phyloP scores from a whole-genome alignment of 2,797 vertebrate genomes.

The Vireo griseus region DNA sequence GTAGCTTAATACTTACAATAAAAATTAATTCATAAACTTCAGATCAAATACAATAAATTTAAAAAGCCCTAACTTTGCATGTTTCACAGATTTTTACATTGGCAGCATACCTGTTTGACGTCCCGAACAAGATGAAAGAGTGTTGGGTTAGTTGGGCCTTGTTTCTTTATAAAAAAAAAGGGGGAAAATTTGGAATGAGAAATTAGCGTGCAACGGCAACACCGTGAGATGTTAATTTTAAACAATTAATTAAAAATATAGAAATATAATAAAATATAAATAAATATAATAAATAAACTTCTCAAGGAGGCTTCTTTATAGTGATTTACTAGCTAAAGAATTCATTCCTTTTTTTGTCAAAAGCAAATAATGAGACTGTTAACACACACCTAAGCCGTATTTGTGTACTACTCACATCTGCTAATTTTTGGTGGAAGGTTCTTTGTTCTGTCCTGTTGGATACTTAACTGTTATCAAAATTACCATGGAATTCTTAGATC shows the following conservation, averaged over 20 bases:
- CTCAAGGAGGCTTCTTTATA: not conserved
- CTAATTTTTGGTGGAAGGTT: not conserved
- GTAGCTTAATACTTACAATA: not conserved
- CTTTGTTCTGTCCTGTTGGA: not conserved
- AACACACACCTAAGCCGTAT: not conserved
- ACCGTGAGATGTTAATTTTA: accelerated
- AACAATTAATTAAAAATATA: not conserved
- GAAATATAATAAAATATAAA: not conserved
- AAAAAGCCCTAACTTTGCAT: not conserved
- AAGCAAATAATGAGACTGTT: not conserved
- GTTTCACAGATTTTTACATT: not conserved
- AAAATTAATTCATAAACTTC: not conserved
- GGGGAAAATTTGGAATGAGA: not conserved
- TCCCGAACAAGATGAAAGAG: slow-evolving; percentile 94
- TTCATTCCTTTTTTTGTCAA: not conserved
- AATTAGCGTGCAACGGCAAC: not conserved
- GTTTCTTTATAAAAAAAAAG: slow-evolving; percentile 81
- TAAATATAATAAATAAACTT: not conserved
- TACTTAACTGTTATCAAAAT: not conserved
- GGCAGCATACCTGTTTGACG: slow-evolving; percentile 89
- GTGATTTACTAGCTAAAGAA: not conserved
- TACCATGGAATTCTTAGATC: not conserved
- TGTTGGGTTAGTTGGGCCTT: slow-evolving; percentile 91
- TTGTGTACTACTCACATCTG: not conserved
- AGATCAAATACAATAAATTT: not conserved